These are phyloP conservation scores for Cygnus atratus DNA, from an alignment of 2,113 vertebrate species.

Conservation along the genomic window DNA sequence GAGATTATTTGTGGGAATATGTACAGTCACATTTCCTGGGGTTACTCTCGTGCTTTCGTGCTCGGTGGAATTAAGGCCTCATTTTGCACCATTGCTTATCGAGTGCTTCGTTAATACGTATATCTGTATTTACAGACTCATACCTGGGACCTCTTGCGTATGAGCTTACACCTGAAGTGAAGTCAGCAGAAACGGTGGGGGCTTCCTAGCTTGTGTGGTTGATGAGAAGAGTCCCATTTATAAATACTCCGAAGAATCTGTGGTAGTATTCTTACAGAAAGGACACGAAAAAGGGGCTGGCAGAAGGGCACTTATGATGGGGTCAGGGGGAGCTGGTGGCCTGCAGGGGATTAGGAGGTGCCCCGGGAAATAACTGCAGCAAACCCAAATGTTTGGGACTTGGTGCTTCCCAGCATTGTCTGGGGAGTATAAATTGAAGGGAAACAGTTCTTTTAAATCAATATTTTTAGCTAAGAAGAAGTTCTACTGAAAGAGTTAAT, in stretches of 20 bases:
- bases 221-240: background rate
- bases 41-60: background rate
- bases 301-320: background rate
- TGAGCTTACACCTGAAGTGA: background rate
- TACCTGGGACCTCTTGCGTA: background rate
- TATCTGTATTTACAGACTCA: background rate
- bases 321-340: background rate
- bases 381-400: background rate
- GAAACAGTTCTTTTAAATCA: background rate
- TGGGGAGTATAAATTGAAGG: background rate
- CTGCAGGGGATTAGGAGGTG: background rate
- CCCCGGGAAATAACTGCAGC: background rate
- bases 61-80: background rate
- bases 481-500: background rate
- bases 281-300: background rate
- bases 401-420: background rate
- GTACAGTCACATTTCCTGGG: conserved; percentile 21
- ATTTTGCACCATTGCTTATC: background rate
- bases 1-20: conserved; percentile 53
- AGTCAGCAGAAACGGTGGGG: background rate
- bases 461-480: background rate
- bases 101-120: background rate
- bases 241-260: background rate
- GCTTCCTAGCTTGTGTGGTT: background rate
- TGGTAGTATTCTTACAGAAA: background rate